Evolutionary conservation across 64 coral and sea anemone genomes (phyloP).

Genomic region (Porites lutea): DNA sequence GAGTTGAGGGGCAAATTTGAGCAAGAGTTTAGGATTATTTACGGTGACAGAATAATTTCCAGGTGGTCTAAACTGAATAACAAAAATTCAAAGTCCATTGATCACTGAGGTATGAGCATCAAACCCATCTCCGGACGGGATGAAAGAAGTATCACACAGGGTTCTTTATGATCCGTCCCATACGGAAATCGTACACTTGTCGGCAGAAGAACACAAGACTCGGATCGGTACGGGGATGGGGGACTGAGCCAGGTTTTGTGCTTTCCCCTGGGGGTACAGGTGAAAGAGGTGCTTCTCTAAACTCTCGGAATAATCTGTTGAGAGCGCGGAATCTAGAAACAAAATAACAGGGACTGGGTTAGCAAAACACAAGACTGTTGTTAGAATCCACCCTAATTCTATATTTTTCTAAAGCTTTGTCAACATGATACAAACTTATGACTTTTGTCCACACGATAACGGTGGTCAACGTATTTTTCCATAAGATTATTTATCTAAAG

Average conservation of each 20-base stretch:
- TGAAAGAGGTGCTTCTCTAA: conserved; percentile 65
- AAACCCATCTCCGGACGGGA: neutral
- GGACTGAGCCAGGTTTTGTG: conserved; percentile 79
- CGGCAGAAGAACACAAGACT: conserved; percentile 97
- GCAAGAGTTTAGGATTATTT: neutral
- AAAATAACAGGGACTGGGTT: neutral
- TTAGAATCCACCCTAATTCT: neutral
- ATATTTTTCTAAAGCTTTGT: too few relatives aligned
- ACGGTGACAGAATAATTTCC: neutral
- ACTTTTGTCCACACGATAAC: too few relatives aligned
- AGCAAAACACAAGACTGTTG: neutral
- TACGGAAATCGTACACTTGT: conserved; percentile 96
- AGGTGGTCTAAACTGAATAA: neutral
- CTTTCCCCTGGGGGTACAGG: conserved; percentile 94
- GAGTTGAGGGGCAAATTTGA: neutral
- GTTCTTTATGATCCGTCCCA: conserved; percentile 97
- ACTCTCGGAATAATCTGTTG: conserved; percentile 84
- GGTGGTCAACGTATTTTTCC: too few relatives aligned
- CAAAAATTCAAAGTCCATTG: neutral
- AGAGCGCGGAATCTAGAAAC: conserved; percentile 81
- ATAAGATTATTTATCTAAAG: too few relatives aligned
- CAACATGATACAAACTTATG: too few relatives aligned
- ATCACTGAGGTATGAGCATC: neutral
- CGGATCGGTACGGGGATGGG: conserved; percentile 85
- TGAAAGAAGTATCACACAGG: conserved; percentile 46